A percentile compares a stretch with the other conserved stretches of the same genome.
Conservation (phyloP, 2,113 vertebrate genomes). For the Crotophaga sulcirostris region DNA sequence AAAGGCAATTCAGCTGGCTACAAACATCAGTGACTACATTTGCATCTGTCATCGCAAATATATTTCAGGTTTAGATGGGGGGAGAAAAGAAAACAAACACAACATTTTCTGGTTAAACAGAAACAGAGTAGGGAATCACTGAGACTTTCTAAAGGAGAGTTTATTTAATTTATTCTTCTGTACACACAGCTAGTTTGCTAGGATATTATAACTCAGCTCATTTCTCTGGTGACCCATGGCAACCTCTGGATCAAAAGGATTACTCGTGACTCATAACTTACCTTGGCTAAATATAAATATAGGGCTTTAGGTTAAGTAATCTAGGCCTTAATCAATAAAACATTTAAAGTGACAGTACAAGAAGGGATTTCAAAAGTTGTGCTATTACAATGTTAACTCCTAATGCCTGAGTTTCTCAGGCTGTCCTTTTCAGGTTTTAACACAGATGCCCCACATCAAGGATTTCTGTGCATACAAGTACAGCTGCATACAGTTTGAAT, state of each 20-base stretch:
- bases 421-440: background rate
- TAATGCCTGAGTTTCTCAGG: slow-evolving; percentile 22
- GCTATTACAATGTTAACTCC: slow-evolving; percentile 33
- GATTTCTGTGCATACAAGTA: background rate
- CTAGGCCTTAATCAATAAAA: slow-evolving; percentile 71
- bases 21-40: background rate
- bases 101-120: slow-evolving; percentile 63
- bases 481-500: background rate
- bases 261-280: slow-evolving; percentile 72
- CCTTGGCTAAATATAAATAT: slow-evolving; percentile 71
- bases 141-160: slow-evolving; percentile 34
- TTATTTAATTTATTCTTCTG: slow-evolving; percentile 69
- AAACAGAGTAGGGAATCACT: slow-evolving; percentile 18
- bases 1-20: slow-evolving; percentile 32
- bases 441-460: slow-evolving; percentile 1
- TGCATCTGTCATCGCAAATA: slow-evolving; percentile 48
- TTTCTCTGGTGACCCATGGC: slow-evolving; percentile 70
- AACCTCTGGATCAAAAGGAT: slow-evolving; percentile 70
- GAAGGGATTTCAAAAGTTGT: slow-evolving; percentile 36
- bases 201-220: slow-evolving; percentile 69
- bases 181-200: slow-evolving; percentile 59
- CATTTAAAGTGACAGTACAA: slow-evolving; percentile 68
- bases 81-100: slow-evolving; percentile 36
- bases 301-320: slow-evolving; percentile 72
- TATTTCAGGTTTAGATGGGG: background rate